Evolutionary conservation across 2,888 invertebrate genomes (phyloP), one percentile per base, ranked within the genome.

Genomic region (Crematogaster levior): DNA sequence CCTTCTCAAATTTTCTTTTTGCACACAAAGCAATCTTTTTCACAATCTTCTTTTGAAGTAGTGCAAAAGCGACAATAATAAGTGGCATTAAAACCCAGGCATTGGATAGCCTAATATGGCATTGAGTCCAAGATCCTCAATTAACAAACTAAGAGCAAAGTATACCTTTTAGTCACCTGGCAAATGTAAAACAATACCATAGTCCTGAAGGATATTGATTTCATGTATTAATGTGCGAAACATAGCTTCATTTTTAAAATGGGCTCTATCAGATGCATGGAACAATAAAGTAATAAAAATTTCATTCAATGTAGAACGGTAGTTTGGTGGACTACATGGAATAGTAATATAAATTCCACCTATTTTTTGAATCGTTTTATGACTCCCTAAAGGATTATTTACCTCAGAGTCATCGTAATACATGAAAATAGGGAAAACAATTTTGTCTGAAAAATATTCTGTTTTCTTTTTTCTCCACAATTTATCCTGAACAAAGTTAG

Each of bases 401-500:
- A 66, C 60, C 7, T 81, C 81, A 51, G 74, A 73, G 12, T 81
- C 73, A n/a, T 81, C 81, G 43, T 37, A 65, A 56, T 73, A 75
- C n/a, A 77, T 40, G 40, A 79, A 77, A 46, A 82, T 18, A 21
- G 77, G 70, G 5, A 82, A 77, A 79, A 82, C 77, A 40, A 61
- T 77, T 61, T 82, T 72, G 27, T 61, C 72, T 34, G 9, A 51
- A 61, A 68, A 79, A 30, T 79, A 61, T 27, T 63, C 37, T 3
- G 43, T 53, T 21, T 51, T 43, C 63, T 79, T 77, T n/a, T 66
- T 58, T 18, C 70, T 60, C 83, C 83, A 83, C 34, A 83, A 43
- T 46, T 53, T 68, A 24, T 72, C 77, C 61, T 83, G 83, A 46
- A 79, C 65, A 34, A 83, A 79, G 46, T 83, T 83, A 3, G 61